A percentile compares a stretch with the other conserved stretches of the same genome.
phyloP scores from a whole-genome alignment of 2,113 vertebrate species.

The Phasianus colchicus region DNA sequence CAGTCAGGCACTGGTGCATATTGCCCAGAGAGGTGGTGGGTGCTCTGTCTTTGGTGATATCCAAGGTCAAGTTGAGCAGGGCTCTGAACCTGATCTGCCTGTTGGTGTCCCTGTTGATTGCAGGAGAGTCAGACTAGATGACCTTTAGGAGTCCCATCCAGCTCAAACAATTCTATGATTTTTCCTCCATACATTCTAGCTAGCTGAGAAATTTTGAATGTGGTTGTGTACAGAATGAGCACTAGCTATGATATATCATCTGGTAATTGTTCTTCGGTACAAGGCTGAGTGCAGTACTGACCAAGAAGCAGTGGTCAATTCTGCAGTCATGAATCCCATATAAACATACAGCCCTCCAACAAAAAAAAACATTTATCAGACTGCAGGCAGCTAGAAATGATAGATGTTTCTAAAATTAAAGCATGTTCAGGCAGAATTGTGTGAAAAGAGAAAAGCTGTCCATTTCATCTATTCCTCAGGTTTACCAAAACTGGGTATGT shows the following conservation, averaged over 20 bases:
- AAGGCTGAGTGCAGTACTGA: background rate
- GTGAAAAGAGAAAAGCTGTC: background rate
- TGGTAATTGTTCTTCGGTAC: background rate
- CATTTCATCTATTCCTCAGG: background rate
- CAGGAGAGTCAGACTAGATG: too few relatives aligned
- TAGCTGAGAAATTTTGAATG: background rate
- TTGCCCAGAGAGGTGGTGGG: too few relatives aligned
- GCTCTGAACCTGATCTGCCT: too few relatives aligned
- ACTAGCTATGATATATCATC: fast-evolving
- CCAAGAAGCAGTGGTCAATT: background rate
- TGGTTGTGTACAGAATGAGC: background rate
- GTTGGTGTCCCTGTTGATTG: too few relatives aligned
- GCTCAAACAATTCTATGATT: too few relatives aligned
- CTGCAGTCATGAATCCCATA: background rate
- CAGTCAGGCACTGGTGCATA: too few relatives aligned
- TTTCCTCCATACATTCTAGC: background rate
- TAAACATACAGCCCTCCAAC: background rate
- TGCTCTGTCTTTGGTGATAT: too few relatives aligned
- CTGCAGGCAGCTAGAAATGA: background rate
- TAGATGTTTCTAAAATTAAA: background rate
- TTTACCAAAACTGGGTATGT: background rate
- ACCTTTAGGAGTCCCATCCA: too few relatives aligned
- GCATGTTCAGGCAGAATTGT: background rate
- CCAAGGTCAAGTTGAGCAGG: too few relatives aligned
- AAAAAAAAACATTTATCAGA: background rate